Evolutionary conservation across 2,888 invertebrate genomes (phyloP).

Genomic region (Tiliacea citrago): DNA sequence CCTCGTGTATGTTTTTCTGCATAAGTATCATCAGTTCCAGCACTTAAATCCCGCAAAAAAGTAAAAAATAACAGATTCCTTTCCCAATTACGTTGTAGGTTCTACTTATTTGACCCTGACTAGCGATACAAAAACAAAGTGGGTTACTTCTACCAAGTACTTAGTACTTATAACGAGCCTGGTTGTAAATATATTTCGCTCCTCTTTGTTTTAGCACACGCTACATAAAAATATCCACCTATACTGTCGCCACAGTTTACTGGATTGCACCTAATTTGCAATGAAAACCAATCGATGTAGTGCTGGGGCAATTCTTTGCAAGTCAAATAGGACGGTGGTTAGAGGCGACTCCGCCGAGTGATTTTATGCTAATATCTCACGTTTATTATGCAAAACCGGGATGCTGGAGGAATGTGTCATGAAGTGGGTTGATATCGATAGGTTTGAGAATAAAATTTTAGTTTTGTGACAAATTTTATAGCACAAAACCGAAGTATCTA

Average conservation of each 20-base stretch:
- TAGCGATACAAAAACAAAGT: no score
- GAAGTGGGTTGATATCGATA: slow-evolving; percentile 41
- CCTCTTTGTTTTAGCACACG: background rate
- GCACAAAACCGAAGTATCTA: background rate
- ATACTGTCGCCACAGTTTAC: slow-evolving; percentile 34
- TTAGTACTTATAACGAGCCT: no score
- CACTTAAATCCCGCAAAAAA: no score
- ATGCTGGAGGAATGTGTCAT: slow-evolving; percentile 63
- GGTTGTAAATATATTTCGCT: background rate
- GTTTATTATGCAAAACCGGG: slow-evolving; percentile 87
- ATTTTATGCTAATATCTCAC: slow-evolving; percentile 87
- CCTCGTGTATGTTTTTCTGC: no score
- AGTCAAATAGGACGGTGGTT: slow-evolving; percentile 86
- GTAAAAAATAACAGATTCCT: no score
- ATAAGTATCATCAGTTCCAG: no score
- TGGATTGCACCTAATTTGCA: slow-evolving; percentile 68
- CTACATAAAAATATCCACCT: slow-evolving; percentile 4
- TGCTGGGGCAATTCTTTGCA: slow-evolving; percentile 82
- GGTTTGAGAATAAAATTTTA: background rate
- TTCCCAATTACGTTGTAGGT: no score
- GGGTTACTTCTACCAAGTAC: no score
- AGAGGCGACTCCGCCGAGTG: slow-evolving; percentile 75
- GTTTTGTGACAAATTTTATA: background rate
- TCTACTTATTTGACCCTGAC: no score
- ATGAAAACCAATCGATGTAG: slow-evolving; percentile 75